A percentile compares a stretch with the other conserved stretches of the same genome.
phyloP scores from a whole-genome alignment of 2,888 invertebrate species.

The Lasioglossum figueresi region DNA sequence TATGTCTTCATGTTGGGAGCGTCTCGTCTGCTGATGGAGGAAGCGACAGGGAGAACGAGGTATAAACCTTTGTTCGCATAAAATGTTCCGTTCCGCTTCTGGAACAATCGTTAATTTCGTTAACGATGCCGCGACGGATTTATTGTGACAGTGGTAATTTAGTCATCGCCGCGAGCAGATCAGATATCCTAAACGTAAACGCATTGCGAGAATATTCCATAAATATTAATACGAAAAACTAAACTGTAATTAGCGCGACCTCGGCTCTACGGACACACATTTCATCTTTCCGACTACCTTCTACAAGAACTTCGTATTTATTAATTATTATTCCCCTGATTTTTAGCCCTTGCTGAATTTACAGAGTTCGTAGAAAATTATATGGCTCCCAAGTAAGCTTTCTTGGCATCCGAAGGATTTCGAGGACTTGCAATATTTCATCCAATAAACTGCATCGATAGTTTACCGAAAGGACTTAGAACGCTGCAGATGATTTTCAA shows the following conservation, averaged over 20 bases:
- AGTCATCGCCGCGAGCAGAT: background rate
- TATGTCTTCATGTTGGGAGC: constrained; percentile 36
- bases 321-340: background rate
- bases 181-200: background rate
- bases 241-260: background rate
- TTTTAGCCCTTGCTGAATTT: background rate
- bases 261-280: background rate
- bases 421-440: too few relatives aligned
- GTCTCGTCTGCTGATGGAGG: background rate
- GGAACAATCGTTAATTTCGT: background rate
- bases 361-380: background rate
- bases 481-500: too few relatives aligned
- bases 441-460: too few relatives aligned
- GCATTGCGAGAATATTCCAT: background rate
- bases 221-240: background rate
- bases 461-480: background rate
- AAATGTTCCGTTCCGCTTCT: background rate
- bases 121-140: background rate
- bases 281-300: background rate
- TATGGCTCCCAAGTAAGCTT: background rate
- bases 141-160: background rate
- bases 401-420: too few relatives aligned
- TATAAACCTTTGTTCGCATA: constrained; percentile 6
- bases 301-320: background rate
- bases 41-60: background rate